Conservation (phyloP, 2,888 invertebrate genomes). For the Hypercompe scribonia region DNA sequence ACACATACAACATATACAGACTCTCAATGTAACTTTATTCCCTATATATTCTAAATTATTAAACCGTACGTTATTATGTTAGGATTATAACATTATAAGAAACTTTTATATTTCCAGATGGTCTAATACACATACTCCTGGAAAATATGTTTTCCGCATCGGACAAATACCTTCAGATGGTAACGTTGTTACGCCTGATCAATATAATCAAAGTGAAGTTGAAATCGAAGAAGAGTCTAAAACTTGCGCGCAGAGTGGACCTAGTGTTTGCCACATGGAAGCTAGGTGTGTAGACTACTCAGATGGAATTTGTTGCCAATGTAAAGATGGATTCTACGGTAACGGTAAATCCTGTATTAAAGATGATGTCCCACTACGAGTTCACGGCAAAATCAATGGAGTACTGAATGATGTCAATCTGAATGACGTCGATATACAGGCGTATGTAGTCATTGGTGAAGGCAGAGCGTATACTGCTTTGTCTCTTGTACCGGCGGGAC, state of each 20-base stretch:
- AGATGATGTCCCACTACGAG: constrained; percentile 93
- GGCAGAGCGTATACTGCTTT: constrained; percentile 96
- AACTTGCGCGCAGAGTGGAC: constrained; percentile 88
- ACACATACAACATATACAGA: too few relatives aligned
- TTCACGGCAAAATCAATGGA: constrained; percentile 95
- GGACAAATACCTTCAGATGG: constrained; percentile 89
- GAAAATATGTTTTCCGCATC: constrained; percentile 95
- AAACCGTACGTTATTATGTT: too few relatives aligned
- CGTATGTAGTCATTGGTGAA: constrained; percentile 95
- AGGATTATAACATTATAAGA: background rate
- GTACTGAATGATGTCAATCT: constrained; percentile 92
- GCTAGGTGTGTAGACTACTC: constrained; percentile 94
- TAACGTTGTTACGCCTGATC: constrained; percentile 90
- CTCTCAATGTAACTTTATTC: too few relatives aligned
- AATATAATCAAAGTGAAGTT: constrained; percentile 75
- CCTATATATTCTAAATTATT: background rate
- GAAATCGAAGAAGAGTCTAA: constrained; percentile 81
- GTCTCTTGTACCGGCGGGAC: constrained; percentile 90
- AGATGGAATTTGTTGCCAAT: constrained; percentile 96
- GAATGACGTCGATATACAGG: constrained; percentile 93
- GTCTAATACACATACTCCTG: constrained; percentile 94
- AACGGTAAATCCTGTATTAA: constrained; percentile 97
- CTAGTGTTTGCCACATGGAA: constrained; percentile 92
- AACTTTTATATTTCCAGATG: constrained; percentile 85
- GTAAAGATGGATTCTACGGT: constrained; percentile 94